Percentiles rank a stretch among this genome's conserved stretches.
Evolutionary conservation across 2,888 invertebrate genomes (phyloP).

Genomic region (Melanchra persicariae): DNA sequence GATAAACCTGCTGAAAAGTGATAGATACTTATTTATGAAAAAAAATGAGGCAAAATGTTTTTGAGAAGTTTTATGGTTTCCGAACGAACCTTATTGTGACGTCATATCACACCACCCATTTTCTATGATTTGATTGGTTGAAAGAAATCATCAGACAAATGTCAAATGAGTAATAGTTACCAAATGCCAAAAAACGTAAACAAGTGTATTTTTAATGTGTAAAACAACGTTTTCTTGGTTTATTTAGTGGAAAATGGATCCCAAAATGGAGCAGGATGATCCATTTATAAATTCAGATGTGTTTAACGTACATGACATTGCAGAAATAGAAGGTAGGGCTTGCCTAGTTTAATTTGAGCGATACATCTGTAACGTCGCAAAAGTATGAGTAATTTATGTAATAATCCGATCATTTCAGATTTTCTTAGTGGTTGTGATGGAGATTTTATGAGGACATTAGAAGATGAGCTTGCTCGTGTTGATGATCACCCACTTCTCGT

Average conservation of each 20-base stretch:
- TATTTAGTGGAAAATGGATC: conserved; percentile 38
- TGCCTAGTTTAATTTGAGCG: conserved; percentile 15
- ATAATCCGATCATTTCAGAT: conserved; percentile 86
- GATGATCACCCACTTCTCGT: conserved; percentile 80
- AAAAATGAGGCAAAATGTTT: too few species aligned
- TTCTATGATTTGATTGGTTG: conserved; percentile 90
- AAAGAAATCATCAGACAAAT: conserved; percentile 77
- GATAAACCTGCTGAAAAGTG: too few species aligned
- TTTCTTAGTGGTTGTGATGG: conserved; percentile 92
- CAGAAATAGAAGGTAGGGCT: conserved; percentile 92
- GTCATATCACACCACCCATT: conserved; percentile 92
- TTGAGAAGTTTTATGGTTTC: too few species aligned
- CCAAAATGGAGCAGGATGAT: conserved; percentile 83
- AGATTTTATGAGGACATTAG: conserved; percentile 91
- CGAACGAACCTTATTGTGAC: conserved; percentile 70
- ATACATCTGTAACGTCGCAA: conserved; percentile 31
- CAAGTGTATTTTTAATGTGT: conserved; percentile 71
- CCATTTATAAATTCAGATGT: conserved; percentile 88
- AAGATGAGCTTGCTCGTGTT: conserved; percentile 83
- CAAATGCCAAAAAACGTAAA: conserved; percentile 82
- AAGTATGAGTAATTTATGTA: conserved; percentile 50
- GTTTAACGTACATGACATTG: conserved; percentile 92
- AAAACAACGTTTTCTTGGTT: conserved; percentile 47
- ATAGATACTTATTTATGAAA: too few species aligned
- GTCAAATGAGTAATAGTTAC: conserved; percentile 74